Base-by-base conservation (phyloP, 2,113 vertebrate species). In the Speoplatyrhinus poulsoni region DNA sequence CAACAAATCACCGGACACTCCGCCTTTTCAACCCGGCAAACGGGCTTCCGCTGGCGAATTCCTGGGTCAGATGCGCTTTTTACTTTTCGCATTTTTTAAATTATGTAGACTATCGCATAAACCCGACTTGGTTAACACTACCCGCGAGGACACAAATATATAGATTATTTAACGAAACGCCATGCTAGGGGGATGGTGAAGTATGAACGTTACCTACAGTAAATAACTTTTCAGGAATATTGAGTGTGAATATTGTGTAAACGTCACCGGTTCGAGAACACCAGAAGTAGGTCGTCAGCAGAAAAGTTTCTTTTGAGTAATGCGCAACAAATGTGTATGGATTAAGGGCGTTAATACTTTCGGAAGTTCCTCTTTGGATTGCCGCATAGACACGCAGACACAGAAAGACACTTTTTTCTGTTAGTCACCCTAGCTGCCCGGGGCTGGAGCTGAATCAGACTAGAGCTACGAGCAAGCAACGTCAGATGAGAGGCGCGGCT, bases 401-500 rank as follows among this genome's bases (percentile, higher is more conserved):
- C n/a, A 13, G 4, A 48, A 6, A 54, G 52, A 69, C 50, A 65
- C 74, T 71, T 57, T 32, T 11, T 32, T 58, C 26, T 12, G 41
- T 54, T 54, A 70, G 55, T 67, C 79, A 70, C 64, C 61, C 4
- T 65, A 33, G 19, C 62, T 49, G 69, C 75, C 75, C 58, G 77
- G 73, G 13, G 58, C 75, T 48, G 26, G 3, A 33, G 36, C 19
- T 46, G 52, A 65, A 33, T 48, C 72, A 62, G 19, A 48, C 17
- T 48, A 32, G 12, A 17, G 1, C n/a, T 56, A 41, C 41, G 13
- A 1, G 53, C 41, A 19, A 1, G 9, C 47, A 12, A 16, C 26
- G 52, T 70, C 88, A 88, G 85, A 85, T 88, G 80, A 73, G 75
- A 73, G 89, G 90, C 73, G 90, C 84, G 89, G 63, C 69, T 3